These are phyloP conservation scores for Fundulus diaphanus DNA, from an alignment of 2,797 vertebrate species.

Conservation along the genomic window DNA sequence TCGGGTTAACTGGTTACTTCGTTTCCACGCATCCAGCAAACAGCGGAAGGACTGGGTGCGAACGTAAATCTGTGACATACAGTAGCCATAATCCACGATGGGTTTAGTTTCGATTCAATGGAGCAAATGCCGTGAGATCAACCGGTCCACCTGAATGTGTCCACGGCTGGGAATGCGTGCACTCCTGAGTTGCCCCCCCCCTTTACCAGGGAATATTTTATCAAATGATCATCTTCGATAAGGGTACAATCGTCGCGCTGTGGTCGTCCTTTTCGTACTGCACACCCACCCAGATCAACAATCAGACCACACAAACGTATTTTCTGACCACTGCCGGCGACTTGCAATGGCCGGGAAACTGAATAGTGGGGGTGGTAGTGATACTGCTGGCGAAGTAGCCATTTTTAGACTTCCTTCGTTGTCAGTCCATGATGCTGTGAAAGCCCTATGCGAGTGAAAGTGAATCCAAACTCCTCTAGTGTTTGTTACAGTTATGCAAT, in stretches of 20 bases:
- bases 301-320: constrained; percentile 36
- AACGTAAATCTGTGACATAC: constrained; percentile 29
- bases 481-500: constrained; percentile 20
- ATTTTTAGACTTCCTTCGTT: constrained; percentile 77
- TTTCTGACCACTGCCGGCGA: constrained; percentile 57
- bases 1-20: neutral
- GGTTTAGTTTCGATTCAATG: constrained; percentile 49
- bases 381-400: constrained; percentile 71
- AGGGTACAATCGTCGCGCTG: neutral
- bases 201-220: constrained; percentile 3
- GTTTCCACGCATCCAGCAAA: neutral
- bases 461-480: constrained; percentile 27
- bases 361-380: constrained; percentile 69
- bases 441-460: constrained; percentile 36
- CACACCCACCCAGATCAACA: constrained; percentile 38
- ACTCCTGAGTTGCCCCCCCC: constrained; percentile 24
- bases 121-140: constrained; percentile 8
- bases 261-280: constrained; percentile 34
- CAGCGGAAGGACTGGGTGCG: constrained; percentile 5
- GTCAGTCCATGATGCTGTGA: constrained; percentile 62
- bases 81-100: constrained; percentile 9
- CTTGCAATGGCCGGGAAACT: constrained; percentile 54
- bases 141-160: neutral
- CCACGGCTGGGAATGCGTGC: neutral
- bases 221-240: constrained; percentile 1